Evolutionary conservation across 2,113 vertebrate genomes (phyloP).

Genomic region (Ameiurus melas): DNA sequence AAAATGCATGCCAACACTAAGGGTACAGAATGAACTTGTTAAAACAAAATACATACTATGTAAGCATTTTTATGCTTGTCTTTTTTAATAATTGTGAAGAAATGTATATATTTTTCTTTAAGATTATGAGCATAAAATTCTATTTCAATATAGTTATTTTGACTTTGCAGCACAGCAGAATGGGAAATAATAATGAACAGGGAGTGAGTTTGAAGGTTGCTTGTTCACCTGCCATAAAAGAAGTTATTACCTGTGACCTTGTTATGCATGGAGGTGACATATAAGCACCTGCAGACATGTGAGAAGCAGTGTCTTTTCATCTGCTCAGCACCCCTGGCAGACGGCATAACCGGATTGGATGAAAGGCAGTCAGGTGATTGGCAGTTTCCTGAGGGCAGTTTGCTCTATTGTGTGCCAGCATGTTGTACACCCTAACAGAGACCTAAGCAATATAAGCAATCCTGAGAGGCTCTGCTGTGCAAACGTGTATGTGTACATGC

Average conservation of each 20-base stretch:
- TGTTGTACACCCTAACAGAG: constrained; percentile 41
- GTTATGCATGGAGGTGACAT: constrained; percentile 45
- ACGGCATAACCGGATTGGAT: constrained; percentile 43
- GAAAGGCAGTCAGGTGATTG: constrained; percentile 63
- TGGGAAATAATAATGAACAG: not conserved
- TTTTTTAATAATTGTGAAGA: not conserved
- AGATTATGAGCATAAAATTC: not conserved
- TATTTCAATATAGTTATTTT: not conserved
- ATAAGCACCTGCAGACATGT: constrained; percentile 50
- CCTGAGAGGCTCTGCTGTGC: constrained; percentile 33
- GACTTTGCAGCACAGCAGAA: not conserved
- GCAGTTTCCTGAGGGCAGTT: constrained; percentile 57
- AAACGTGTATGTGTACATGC: not conserved
- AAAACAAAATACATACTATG: no score
- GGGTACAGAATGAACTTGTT: not conserved
- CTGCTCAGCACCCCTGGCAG: constrained; percentile 25
- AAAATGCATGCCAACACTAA: not conserved
- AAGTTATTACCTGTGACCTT: constrained; percentile 54
- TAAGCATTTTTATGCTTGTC: not conserved
- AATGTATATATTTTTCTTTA: not conserved
- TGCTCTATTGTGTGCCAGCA: constrained; percentile 51
- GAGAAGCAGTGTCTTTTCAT: constrained; percentile 49
- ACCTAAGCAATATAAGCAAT: constrained; percentile 66
- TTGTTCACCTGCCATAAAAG: constrained; percentile 9
- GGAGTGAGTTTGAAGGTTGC: not conserved